phyloP scores from a whole-genome alignment of 2,888 invertebrate species.

The Synergus gifuensis region DNA sequence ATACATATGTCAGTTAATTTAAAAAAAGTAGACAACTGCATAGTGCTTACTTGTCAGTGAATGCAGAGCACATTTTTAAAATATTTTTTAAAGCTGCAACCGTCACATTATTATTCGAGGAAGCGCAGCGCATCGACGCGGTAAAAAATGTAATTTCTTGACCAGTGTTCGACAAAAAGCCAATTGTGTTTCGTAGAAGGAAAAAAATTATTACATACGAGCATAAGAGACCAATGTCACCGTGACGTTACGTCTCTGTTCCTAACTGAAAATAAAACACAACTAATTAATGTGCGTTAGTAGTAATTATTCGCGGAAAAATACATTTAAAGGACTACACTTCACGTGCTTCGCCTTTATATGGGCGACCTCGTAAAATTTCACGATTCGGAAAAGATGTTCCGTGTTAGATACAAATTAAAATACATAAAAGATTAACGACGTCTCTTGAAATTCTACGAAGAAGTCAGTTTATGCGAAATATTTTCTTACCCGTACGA shows the following conservation, averaged over 20 bases:
- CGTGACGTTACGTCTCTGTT: not conserved
- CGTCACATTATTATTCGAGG: constrained; percentile 1
- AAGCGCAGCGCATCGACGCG: not conserved
- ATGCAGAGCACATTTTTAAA: no score
- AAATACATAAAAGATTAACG: not conserved
- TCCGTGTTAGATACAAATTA: not conserved
- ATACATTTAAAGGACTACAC: not conserved
- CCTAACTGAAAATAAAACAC: constrained; percentile 11
- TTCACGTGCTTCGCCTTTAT: not conserved
- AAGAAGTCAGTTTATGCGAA: not conserved
- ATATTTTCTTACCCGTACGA: not conserved
- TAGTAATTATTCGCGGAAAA: not conserved
- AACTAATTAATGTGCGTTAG: not conserved
- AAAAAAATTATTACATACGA: constrained; percentile 31
- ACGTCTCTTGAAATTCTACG: not conserved
- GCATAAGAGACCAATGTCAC: constrained; percentile 37
- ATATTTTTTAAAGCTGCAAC: not conserved
- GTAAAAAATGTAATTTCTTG: constrained; percentile 23
- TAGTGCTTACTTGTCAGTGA: no score
- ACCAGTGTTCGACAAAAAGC: constrained; percentile 32
- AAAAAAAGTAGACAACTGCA: no score
- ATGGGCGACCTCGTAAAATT: not conserved
- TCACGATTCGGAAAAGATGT: not conserved
- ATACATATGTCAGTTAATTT: no score
- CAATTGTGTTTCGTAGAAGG: constrained; percentile 34